Conservation (phyloP, 1,140 invertebrate species). For the Prorops nasuta region DNA sequence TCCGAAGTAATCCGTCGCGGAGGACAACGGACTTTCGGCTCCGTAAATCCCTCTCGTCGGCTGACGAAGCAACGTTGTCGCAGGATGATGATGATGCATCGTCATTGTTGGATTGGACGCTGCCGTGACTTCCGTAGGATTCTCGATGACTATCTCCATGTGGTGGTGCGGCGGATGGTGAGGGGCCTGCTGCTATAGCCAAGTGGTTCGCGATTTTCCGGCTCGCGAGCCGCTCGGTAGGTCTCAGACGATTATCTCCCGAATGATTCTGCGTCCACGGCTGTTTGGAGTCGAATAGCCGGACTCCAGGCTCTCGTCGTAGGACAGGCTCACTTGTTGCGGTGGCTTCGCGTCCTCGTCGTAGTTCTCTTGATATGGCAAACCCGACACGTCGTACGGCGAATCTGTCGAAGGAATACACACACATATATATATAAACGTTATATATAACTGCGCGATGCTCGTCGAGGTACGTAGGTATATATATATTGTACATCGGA, state of each 20-base stretch:
- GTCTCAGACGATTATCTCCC: conserved; percentile 90
- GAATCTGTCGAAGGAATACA: conserved; percentile 68
- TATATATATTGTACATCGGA: no score
- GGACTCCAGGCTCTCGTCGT: conserved; percentile 88
- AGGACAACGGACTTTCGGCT: not conserved
- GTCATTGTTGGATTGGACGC: no score
- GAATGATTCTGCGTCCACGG: conserved; percentile 82
- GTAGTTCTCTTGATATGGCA: conserved; percentile 80
- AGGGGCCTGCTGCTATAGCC: conserved; percentile 56
- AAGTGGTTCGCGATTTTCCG: conserved; percentile 51
- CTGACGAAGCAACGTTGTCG: conserved; percentile 14
- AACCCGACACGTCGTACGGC: conserved; percentile 87
- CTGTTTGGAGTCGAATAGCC: conserved; percentile 92
- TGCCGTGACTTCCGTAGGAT: conserved; percentile 27
- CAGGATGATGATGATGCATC: no score
- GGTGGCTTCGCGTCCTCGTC: conserved; percentile 73
- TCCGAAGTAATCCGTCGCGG: not conserved
- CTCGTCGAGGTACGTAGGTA: not conserved
- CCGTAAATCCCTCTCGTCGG: conserved; percentile 19
- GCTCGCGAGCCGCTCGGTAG: conserved; percentile 52
- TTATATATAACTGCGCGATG: not conserved
- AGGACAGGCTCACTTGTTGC: conserved; percentile 80
- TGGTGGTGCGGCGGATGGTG: conserved; percentile 24
- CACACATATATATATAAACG: not conserved
- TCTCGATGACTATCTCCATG: conserved; percentile 55